A percentile compares a stretch with the other conserved stretches of the same genome.
Conservation (phyloP, 2,888 invertebrate species). For the Campaea margaritaria region DNA sequence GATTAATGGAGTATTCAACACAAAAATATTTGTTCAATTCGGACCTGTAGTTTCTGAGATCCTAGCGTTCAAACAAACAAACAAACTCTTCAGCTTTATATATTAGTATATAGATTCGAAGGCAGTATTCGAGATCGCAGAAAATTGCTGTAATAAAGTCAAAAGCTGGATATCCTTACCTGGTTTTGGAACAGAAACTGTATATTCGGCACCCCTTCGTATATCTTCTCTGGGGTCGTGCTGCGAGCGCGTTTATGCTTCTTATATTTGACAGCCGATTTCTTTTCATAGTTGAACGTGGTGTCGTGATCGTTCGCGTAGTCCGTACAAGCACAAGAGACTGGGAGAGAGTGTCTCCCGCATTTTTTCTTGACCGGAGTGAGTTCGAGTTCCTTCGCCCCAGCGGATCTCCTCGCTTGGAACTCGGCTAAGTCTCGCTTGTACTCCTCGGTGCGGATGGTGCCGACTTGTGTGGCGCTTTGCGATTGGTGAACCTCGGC, state of each 20-base stretch:
- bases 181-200: constrained; percentile 82
- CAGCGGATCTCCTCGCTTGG: constrained; percentile 73
- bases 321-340: constrained; percentile 76
- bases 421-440: constrained; percentile 80
- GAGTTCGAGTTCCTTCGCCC: constrained; percentile 58
- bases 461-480: constrained; percentile 59
- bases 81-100: too few species aligned
- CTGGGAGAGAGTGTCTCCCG: constrained; percentile 73
- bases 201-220: constrained; percentile 70
- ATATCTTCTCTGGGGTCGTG: constrained; percentile 58
- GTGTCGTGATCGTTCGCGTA: constrained; percentile 71
- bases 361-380: constrained; percentile 74
- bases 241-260: constrained; percentile 67
- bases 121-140: background rate
- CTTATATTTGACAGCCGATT: constrained; percentile 73
- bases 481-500: constrained; percentile 47
- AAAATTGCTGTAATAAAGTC: background rate
- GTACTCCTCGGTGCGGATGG: constrained; percentile 80
- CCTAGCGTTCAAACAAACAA: too few species aligned
- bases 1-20: too few species aligned
- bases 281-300: constrained; percentile 78
- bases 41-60: too few species aligned
- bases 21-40: too few species aligned
- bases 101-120: too few species aligned
- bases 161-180: constrained; percentile 11